Evolutionary conservation across 53 echinoderm and acorn worm genomes (phyloP), one percentile per base, ranked within the genome.

Genomic region (Apostichopus leukothele): DNA sequence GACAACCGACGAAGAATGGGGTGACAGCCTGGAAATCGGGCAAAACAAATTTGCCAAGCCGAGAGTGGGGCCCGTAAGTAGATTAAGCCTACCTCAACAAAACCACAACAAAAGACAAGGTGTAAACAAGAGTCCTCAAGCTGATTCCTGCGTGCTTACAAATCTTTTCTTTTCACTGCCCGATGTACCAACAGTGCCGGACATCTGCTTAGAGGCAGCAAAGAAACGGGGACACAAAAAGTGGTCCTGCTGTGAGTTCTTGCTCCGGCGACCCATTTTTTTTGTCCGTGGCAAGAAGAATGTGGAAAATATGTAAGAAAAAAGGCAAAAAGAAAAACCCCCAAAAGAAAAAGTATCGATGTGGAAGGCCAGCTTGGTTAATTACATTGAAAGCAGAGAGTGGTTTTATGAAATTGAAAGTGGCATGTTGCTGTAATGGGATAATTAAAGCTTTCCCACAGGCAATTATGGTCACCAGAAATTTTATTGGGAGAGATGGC

Each of bases 101-200:
- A 79, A 53, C 63, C 79, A 13, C 18, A 53, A 79, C 79, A 79
- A 79, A 79, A 79, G 79, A 79, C 50, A 52, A 79, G 79, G 79
- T 79, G 79, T 79, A 79, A 79, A 79, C 79, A 79, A 79, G 79
- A 79, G 79, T 53, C 79, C 53, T n/a, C 51, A 79, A 79, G 51
- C 79, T 79, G 79, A 79, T 79, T 79, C 79, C 79, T 18, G 51
- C 52, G 4, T 79, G 12, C 51, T 79, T 79, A 79, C 79, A 79
- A 79, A 79, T 79, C 79, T 79, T 51, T 79, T 79, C 79, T 79
- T 39, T 79, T 79, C 79, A 79, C 20, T 53, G 10, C 7, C 79
- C 51, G 79, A 50, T 79, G 79, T 79, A 79, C 79, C n/a, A 79
- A 79, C 79, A 79, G 79, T 52, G 79, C 52, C 51, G 51, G 79